phyloP scores from a whole-genome alignment of 1,140 invertebrate species.

The Harpegnathos saltator region DNA sequence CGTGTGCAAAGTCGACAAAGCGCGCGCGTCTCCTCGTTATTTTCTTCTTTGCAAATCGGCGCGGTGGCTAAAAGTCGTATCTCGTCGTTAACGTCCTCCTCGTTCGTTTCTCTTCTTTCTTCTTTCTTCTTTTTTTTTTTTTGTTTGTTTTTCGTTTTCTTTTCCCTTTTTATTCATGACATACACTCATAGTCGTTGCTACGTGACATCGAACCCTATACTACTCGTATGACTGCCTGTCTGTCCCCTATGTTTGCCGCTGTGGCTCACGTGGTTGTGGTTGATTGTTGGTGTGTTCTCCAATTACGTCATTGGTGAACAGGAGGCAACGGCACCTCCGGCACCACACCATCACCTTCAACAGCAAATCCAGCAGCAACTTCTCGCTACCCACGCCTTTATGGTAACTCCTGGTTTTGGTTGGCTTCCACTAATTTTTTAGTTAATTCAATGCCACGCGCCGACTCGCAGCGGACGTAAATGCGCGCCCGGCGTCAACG shows the following conservation, averaged over 20 bases:
- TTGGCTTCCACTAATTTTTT: slow-evolving; percentile 86
- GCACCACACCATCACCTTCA: slow-evolving; percentile 86
- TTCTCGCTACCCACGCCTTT: slow-evolving; percentile 87
- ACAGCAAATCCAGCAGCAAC: slow-evolving; percentile 87
- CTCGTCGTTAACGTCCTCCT: slow-evolving; percentile 76
- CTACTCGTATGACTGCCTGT: slow-evolving; percentile 86
- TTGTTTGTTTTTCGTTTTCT: too few relatives aligned
- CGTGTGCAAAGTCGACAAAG: neutral
- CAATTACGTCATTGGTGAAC: slow-evolving; percentile 86
- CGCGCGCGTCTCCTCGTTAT: neutral
- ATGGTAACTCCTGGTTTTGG: slow-evolving; percentile 87
- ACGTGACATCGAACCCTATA: slow-evolving; percentile 83
- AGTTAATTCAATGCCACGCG: slow-evolving; percentile 65
- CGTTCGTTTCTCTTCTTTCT: neutral
- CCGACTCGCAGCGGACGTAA: slow-evolving; percentile 37
- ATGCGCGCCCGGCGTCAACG: neutral
- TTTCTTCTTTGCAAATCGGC: slow-evolving; percentile 12
- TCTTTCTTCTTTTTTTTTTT: slow-evolving; percentile 55
- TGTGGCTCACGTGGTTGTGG: slow-evolving; percentile 86
- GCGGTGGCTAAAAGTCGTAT: slow-evolving; percentile 4
- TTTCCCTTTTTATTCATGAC: slow-evolving; percentile 71
- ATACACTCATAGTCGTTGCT: slow-evolving; percentile 80
- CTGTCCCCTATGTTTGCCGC: slow-evolving; percentile 86
- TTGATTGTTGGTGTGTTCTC: slow-evolving; percentile 87
- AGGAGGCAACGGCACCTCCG: slow-evolving; percentile 86